Evolutionary conservation across 2,113 vertebrate genomes (phyloP).

Genomic region (Otis tarda): DNA sequence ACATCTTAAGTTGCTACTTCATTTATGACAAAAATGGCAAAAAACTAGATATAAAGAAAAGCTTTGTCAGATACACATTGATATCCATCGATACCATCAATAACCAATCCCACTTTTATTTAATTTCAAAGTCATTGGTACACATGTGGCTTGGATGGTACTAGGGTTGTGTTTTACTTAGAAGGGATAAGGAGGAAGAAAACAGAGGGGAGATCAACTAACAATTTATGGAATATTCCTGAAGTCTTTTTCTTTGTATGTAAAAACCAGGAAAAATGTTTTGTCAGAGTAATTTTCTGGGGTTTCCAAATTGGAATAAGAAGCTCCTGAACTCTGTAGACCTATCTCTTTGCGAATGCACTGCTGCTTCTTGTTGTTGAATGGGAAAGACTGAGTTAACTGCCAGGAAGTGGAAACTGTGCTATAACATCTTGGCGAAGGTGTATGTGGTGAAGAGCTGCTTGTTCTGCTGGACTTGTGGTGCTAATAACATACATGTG

Average conservation of each 20-base stretch:
- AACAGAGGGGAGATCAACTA: neutral
- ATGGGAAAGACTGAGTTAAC: neutral
- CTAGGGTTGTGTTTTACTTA: neutral
- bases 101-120: neutral
- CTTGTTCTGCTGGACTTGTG: neutral
- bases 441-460: neutral
- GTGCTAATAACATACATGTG: neutral
- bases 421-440: neutral
- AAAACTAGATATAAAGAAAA: neutral
- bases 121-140: neutral
- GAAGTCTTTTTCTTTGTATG: neutral
- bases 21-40: neutral
- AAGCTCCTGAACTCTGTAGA: neutral
- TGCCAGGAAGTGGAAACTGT: conserved; percentile 22
- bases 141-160: neutral
- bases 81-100: neutral
- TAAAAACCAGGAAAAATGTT: neutral
- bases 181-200: neutral
- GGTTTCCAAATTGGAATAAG: neutral
- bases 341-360: neutral
- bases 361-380: neutral
- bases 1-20: neutral
- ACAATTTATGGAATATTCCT: neutral
- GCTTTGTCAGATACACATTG: neutral
- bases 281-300: neutral